These are phyloP conservation scores for Dallia pectoralis DNA, from an alignment of 2,797 vertebrate species.

Conservation along the genomic window DNA sequence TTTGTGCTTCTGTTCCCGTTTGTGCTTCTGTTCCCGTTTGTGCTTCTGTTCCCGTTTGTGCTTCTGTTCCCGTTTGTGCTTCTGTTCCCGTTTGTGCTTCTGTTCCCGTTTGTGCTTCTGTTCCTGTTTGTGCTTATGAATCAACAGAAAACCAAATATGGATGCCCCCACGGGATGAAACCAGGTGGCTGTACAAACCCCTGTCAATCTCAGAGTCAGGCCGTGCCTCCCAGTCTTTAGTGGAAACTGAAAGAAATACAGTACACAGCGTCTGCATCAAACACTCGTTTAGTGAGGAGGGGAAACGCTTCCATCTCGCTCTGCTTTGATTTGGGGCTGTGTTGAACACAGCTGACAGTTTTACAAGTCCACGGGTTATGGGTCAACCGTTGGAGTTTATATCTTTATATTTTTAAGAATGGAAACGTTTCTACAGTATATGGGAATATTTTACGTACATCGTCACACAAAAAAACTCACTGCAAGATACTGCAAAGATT, in stretches of 20 bases:
- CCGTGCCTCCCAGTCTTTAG: not conserved
- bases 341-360: slow-evolving; percentile 1
- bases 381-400: no score
- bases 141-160: not conserved
- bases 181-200: not conserved
- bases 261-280: slow-evolving; percentile 6
- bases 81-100: not conserved
- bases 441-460: no score
- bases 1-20: not conserved
- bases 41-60: not conserved
- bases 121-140: not conserved
- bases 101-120: not conserved
- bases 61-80: not conserved
- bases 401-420: no score
- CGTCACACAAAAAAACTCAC: no score
- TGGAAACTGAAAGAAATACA: not conserved
- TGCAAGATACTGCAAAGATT: no score
- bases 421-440: no score
- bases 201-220: not conserved
- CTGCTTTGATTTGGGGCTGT: slow-evolving; percentile 24
- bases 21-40: not conserved
- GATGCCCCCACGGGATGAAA: not conserved
- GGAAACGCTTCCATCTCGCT: slow-evolving; percentile 14
- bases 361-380: not conserved
- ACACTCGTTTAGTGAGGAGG: slow-evolving; percentile 22